Evolutionary conservation across 2,113 vertebrate genomes (phyloP), one percentile per base, ranked within the genome.

Genomic region (Callipepla squamata): DNA sequence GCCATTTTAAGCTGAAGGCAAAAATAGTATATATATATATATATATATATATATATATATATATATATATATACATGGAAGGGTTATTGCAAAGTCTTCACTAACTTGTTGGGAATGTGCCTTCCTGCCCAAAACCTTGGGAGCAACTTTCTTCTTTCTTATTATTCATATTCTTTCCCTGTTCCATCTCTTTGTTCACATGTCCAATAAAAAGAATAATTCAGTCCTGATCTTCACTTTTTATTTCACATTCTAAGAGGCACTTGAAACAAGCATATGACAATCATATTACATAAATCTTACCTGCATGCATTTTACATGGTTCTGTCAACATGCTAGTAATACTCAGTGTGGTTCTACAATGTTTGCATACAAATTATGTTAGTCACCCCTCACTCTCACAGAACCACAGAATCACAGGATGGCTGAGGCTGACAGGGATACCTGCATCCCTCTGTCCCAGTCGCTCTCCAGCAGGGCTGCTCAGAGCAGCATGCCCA

Each of bases 1-100:
- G 65, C 48, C 74, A 90, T 95, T 92, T 91, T 85, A 47, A 85
- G 55, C 53, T 77, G 79, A 88, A 94, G 34, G 32, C 44, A 57
- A 15, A 36, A 73, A 69, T 53, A 28, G 16, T 44, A 16, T 44
- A 16, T 5, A 16, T 44, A 16, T 44, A 16, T 44, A 58, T 32
- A 57, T 11, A 57, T 32, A 63, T n/a, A n/a, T n/a, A n/a, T n/a
- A n/a, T n/a, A n/a, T 53, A 44, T 44, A 16, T 44, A 16, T 5
- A 16, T 44, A 16, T 44, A 16, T 44, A 58, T 32, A 57, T 11
- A 57, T 32, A 63, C 10, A 48, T 53, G 17, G 25, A 22, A 17
- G 5, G 13, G 11, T 30, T 55, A 22, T 67, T 87, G 58, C 57
- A 57, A 73, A 68, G 45, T 68, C 63, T 89, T 78, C 55, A 78